Evolutionary conservation across 2,888 invertebrate genomes (phyloP).

Genomic region (Odontothrips loti): DNA sequence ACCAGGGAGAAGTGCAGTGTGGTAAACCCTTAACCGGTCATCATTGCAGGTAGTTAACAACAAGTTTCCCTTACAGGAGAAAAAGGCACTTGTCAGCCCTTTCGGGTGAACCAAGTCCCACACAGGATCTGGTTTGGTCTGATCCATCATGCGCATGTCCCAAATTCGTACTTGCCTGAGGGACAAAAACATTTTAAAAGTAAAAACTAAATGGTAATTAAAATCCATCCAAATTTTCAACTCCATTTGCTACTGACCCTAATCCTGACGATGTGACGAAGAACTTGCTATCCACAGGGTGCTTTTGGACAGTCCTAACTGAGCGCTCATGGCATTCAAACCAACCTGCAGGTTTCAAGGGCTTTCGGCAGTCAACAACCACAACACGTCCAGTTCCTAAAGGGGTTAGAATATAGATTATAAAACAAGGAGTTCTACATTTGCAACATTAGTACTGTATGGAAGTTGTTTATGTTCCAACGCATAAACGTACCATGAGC

Average conservation of each 20-base stretch:
- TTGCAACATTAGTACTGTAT: constrained; percentile 24
- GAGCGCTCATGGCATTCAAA: constrained; percentile 40
- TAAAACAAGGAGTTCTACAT: background rate
- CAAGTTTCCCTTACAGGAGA: constrained; percentile 47
- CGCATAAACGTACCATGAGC: constrained; percentile 41
- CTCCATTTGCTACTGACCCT: constrained; percentile 41
- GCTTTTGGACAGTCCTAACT: constrained; percentile 45
- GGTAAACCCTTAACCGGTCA: constrained; percentile 43
- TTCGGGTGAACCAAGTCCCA: constrained; percentile 39
- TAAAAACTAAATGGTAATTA: background rate
- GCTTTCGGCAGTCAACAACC: constrained; percentile 44
- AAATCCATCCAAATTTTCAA: background rate
- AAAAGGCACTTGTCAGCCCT: constrained; percentile 46
- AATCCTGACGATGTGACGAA: constrained; percentile 45
- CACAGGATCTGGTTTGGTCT: constrained; percentile 38
- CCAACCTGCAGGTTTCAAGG: constrained; percentile 33
- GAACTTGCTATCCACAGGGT: constrained; percentile 44
- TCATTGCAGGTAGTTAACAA: constrained; percentile 46
- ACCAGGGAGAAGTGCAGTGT: constrained; percentile 31
- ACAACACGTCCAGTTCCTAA: constrained; percentile 44
- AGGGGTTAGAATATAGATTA: background rate
- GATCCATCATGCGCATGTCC: constrained; percentile 44
- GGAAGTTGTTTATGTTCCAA: background rate
- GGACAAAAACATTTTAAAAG: background rate
- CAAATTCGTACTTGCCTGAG: constrained; percentile 43